Base-by-base conservation (phyloP, 1,140 invertebrate genomes). In the Bombus superbus region DNA sequence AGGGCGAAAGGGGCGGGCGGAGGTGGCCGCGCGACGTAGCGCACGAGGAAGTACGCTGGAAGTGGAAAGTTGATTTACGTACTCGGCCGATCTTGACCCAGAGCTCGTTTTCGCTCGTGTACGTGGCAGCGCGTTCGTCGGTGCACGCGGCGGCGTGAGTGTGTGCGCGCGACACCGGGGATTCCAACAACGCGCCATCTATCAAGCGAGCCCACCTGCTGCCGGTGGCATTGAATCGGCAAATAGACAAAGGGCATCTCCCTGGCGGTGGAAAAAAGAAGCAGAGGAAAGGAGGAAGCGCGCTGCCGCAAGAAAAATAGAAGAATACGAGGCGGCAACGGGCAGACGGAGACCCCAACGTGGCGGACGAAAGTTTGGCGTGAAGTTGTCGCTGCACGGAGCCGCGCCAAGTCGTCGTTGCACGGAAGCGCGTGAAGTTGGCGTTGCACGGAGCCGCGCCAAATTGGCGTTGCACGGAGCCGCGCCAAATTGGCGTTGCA, bases 61-160 rank as follows among this genome's bases (percentile, higher is more conserved):
- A 73, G 83, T 81, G 83, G 82, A 85, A 81, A 84, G 86, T 91
- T 91, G 89, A 90, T 91, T 91, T 91, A 87, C 87, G 88, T 89
- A 90, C 88, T 88, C 83, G 80, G 81, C 83, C 88, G 91, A 91
- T 91, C 90, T 92, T 92, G 90, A 91, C 91, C 90, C 82, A 88
- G 71, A 92, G 84, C 66, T 86, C 74, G 81, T 86, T 83, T 74
- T 83, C 72, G 62, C 74, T 53, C 47, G 74, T 84, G 72, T 64
- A 68, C 73, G 62, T 71, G 73, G n/a, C 57, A 15, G n/a, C 32
- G 11, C 44, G 25, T 10, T 13, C 18, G 73, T 68, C 42, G 32
- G 76, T 72, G 57, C 42, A 66, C 18, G 59, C 42, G 38, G 83
- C 35, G 28, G 8, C 32, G 47, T 62, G 28, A 38, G 32, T 10